phyloP scores from a whole-genome alignment of 2,113 vertebrate species.

The Pristiophorus japonicus region DNA sequence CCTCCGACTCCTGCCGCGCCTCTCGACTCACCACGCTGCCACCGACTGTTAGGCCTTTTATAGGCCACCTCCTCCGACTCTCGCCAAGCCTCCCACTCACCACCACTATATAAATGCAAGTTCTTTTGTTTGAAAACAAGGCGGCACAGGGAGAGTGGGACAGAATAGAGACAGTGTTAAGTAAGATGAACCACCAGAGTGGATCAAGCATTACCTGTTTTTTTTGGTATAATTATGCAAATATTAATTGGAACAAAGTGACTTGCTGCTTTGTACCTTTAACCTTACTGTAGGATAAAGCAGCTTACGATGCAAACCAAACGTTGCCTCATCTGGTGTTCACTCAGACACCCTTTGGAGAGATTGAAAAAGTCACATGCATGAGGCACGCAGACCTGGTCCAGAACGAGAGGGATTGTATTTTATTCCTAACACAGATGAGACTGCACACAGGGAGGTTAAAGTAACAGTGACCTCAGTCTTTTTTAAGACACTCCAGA shows the following conservation, averaged over 20 bases:
- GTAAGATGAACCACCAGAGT: background rate
- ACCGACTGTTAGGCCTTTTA: too few species aligned
- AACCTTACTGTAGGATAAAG: background rate
- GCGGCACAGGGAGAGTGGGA: background rate
- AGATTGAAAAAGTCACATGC: background rate
- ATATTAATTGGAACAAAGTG: background rate
- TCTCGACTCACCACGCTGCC: too few species aligned
- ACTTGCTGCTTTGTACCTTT: background rate
- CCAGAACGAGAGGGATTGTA: background rate
- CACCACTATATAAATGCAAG: too few species aligned
- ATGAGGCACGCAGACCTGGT: background rate
- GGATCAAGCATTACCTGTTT: background rate
- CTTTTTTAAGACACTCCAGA: too few species aligned
- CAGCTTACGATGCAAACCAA: background rate
- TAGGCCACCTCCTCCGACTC: too few species aligned
- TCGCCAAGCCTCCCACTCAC: too few species aligned
- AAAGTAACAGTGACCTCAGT: too few species aligned
- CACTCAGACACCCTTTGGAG: background rate
- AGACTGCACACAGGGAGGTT: too few species aligned
- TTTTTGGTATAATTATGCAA: background rate
- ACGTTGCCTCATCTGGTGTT: background rate
- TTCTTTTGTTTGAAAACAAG: background rate
- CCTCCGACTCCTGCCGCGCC: too few species aligned
- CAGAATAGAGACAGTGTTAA: background rate
- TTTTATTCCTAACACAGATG: too few species aligned